Percentiles rank a stretch among this genome's conserved stretches.
phyloP scores from a whole-genome alignment of 2,888 invertebrate species.

The Oligia strigilis region DNA sequence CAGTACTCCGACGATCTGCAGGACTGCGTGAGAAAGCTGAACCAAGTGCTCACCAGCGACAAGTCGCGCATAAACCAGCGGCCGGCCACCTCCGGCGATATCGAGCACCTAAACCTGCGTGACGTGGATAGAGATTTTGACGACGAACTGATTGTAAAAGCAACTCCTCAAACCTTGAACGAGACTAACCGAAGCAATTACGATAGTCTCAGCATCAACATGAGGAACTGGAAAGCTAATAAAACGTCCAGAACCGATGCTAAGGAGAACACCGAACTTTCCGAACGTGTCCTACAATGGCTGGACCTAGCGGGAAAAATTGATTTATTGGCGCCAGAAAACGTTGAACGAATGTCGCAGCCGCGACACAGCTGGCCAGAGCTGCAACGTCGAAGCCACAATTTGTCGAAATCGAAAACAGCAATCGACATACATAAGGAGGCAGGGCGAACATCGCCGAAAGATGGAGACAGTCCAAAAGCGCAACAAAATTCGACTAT shows the following conservation, averaged over 20 bases:
- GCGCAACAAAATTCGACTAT: conserved; percentile 80
- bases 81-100: conserved; percentile 70
- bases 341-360: conserved; percentile 81
- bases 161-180: conserved; percentile 78
- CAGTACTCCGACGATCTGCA: conserved; percentile 74
- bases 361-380: conserved; percentile 87
- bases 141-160: conserved; percentile 77
- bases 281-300: conserved; percentile 95
- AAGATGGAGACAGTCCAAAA: conserved; percentile 78
- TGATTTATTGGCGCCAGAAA: conserved; percentile 82
- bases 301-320: conserved; percentile 93
- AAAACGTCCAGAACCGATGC: conserved; percentile 81
- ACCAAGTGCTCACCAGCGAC: conserved; percentile 80
- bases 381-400: conserved; percentile 78
- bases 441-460: conserved; percentile 74
- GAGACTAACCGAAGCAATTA: conserved; percentile 73
- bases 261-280: conserved; percentile 84
- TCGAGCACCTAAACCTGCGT: conserved; percentile 81
- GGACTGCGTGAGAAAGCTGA: conserved; percentile 77
- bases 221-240: conserved; percentile 82
- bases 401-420: conserved; percentile 83
- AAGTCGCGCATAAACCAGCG: conserved; percentile 74
- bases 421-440: conserved; percentile 81
- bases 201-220: conserved; percentile 73
- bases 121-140: conserved; percentile 80